phyloP scores from a whole-genome alignment of 1,140 invertebrate genomes.

The Augochlora pura region DNA sequence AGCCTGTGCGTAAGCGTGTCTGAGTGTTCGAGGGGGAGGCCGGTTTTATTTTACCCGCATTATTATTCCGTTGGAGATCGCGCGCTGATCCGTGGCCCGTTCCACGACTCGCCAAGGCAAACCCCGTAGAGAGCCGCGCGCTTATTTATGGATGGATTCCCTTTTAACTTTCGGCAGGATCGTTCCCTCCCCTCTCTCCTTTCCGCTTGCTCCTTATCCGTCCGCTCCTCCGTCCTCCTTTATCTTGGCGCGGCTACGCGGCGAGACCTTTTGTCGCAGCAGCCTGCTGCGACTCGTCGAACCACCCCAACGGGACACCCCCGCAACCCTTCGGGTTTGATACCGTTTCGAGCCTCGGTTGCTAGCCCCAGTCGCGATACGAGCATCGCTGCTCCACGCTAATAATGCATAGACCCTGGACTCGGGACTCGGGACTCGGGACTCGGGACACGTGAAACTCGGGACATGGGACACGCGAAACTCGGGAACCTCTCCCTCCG shows the following conservation, averaged over 20 bases:
- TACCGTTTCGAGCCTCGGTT: slow-evolving; percentile 18
- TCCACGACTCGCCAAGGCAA: slow-evolving; percentile 54
- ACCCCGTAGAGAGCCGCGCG: slow-evolving; percentile 56
- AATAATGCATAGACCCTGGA: neutral
- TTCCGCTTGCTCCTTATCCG: slow-evolving; percentile 19
- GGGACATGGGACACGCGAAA: too few relatives aligned
- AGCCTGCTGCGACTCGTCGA: neutral
- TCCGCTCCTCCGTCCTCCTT: neutral
- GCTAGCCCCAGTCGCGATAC: neutral
- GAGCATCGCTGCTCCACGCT: slow-evolving; percentile 7
- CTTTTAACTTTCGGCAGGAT: slow-evolving; percentile 72
- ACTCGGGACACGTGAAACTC: too few relatives aligned
- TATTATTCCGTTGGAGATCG: slow-evolving; percentile 79
- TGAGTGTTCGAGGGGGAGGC: slow-evolving; percentile 59
- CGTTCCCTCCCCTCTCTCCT: slow-evolving; percentile 37
- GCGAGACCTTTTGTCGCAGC: slow-evolving; percentile 11
- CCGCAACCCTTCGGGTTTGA: slow-evolving; percentile 14
- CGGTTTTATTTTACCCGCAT: slow-evolving; percentile 78
- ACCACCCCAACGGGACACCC: slow-evolving; percentile 3
- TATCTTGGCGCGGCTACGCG: neutral
- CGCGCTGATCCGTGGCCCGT: slow-evolving; percentile 65
- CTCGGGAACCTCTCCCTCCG: too few relatives aligned
- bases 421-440: neutral
- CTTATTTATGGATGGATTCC: slow-evolving; percentile 79
- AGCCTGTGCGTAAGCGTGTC: slow-evolving; percentile 32